Percentiles rank a stretch among this genome's conserved stretches.
Conservation (phyloP, 2,888 invertebrate genomes). For the Drosophila falleni region DNA sequence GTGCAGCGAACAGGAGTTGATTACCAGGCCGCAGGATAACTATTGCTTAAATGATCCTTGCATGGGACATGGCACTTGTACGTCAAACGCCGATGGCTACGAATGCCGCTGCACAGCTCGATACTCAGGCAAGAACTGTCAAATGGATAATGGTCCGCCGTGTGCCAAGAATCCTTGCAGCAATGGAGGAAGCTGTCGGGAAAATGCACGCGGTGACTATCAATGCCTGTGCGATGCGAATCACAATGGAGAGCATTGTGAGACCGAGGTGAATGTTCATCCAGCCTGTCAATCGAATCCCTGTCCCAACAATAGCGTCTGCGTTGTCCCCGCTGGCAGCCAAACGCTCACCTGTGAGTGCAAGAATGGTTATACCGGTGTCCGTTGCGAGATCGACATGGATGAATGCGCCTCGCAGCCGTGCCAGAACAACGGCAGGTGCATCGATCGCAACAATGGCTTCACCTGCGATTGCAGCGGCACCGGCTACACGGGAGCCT, state of each 20-base stretch:
- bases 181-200: constrained; percentile 91
- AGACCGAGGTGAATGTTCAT: constrained; percentile 89
- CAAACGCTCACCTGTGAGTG: constrained; percentile 88
- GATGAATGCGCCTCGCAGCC: constrained; percentile 91
- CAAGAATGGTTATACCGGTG: constrained; percentile 86
- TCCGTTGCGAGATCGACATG: constrained; percentile 88
- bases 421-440: constrained; percentile 90
- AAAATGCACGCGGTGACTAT: constrained; percentile 89
- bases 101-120: constrained; percentile 94
- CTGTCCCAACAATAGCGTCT: constrained; percentile 92
- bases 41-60: constrained; percentile 93
- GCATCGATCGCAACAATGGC: constrained; percentile 90
- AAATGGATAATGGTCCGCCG: constrained; percentile 92
- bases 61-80: constrained; percentile 93
- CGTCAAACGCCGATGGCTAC: constrained; percentile 90
- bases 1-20: constrained; percentile 87
- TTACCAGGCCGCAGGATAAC: constrained; percentile 88
- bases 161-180: constrained; percentile 90
- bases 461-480: constrained; percentile 92
- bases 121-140: constrained; percentile 95
- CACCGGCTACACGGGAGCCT: constrained; percentile 91
- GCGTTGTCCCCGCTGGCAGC: constrained; percentile 88
- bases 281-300: constrained; percentile 91
- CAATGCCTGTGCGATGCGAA: constrained; percentile 90
- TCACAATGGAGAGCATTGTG: constrained; percentile 90